Base-by-base conservation (phyloP, 53 echinoderm and acorn worm genomes). In the Echinarachnius parma region DNA sequence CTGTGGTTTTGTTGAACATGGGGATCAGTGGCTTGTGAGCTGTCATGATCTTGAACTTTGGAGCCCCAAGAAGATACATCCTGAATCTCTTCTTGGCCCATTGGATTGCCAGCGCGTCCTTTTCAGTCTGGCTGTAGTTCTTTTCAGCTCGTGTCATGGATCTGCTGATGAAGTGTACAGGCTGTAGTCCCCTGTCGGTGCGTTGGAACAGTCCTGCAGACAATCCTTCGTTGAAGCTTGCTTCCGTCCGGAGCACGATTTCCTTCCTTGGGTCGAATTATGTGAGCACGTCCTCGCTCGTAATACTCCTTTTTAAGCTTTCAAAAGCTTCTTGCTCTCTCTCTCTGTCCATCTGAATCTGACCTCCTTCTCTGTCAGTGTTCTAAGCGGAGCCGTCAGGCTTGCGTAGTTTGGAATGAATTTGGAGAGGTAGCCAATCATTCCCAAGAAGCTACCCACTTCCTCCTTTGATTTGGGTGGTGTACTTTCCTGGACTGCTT, bases 361-460 rank as follows among this genome's bases (percentile, higher is more conserved):
- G 29, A 48, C 11, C 3, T 47, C 29, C 42, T 65, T 65, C 32
- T 89, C 58, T 11, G 80, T 91, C 20, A 86, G 70, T 16, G 48
- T 57, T 8, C 83, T 61, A 3, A 83, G 36, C 27, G 83, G 82
- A 21, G 35, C 27, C 10, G 82, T 91, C 14, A 82, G 79, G 36
- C 79, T 75, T 9, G 71, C 20, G 21, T 19, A 54, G n/a, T 18
- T 53, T 20, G 71, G 72, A 18, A 71, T 55, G 37, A 71, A 71
- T 54, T 71, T 71, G 11, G 55, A 71, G 34, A 71, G 60, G 23
- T 82, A 87, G 45, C 77, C 61, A 7, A 77, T 69, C 86, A 81
- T 86, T 26, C 86, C 81, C 3, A 86, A 62, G 46, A 86, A 86
- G 61, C 82, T 87, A 34, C 77, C 44, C 45, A 82, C 82, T 64